phyloP scores from a whole-genome alignment of 2,113 vertebrate genomes.

The Xiphophorus couchianus region DNA sequence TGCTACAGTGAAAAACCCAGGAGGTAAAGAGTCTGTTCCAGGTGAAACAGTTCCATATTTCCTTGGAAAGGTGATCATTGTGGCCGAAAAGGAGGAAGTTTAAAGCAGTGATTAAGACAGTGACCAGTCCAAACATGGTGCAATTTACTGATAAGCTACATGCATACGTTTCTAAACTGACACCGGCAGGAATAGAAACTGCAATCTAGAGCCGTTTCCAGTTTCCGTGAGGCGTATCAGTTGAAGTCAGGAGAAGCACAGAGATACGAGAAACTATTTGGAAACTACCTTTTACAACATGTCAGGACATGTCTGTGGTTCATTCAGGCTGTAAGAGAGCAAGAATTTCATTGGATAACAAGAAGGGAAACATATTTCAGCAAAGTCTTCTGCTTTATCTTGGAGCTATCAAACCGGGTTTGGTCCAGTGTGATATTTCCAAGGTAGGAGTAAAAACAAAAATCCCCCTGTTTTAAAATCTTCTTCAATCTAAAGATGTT shows the following conservation, averaged over 20 bases:
- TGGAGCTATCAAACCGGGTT: too few species aligned
- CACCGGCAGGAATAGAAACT: conserved; percentile 31
- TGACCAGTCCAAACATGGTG: conserved; percentile 32
- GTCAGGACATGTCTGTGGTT: not conserved
- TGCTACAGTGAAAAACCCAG: not conserved
- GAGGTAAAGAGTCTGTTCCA: conserved; percentile 8
- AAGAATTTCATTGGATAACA: too few species aligned
- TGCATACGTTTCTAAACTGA: conserved; percentile 23
- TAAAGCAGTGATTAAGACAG: conserved; percentile 12
- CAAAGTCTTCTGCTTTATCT: too few species aligned
- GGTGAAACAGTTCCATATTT: conserved; percentile 28
- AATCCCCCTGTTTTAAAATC: too few species aligned
- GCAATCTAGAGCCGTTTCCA: not conserved
- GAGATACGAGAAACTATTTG: too few species aligned
- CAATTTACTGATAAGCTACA: conserved; percentile 31
- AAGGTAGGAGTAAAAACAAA: too few species aligned
- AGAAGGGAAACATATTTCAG: too few species aligned
- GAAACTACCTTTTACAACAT: not conserved
- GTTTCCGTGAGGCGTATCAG: not conserved
- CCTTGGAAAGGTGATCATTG: not conserved
- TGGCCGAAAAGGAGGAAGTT: conserved; percentile 1
- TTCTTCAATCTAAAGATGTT: too few species aligned
- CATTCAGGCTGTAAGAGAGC: not conserved
- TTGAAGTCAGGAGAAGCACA: not conserved
- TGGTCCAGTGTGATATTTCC: too few species aligned